phyloP scores from a whole-genome alignment of 30 jellyfish, hydroid and myxozoan species.

The Chironex yamaguchii region DNA sequence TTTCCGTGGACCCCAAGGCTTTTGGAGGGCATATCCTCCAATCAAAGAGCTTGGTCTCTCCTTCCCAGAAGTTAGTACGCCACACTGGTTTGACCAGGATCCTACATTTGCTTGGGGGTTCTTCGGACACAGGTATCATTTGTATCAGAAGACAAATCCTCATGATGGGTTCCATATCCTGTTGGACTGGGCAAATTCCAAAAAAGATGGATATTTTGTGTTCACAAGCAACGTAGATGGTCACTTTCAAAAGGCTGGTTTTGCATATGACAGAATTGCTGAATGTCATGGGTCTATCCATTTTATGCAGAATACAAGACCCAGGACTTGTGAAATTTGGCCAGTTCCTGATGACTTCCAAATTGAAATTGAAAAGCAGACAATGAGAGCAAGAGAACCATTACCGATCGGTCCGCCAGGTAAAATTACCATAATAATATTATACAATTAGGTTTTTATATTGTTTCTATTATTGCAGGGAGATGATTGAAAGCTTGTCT shows the following conservation, averaged over 20 bases:
- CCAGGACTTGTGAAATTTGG: constrained; percentile 62
- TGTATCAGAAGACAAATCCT: constrained; percentile 66
- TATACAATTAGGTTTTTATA: too few species aligned
- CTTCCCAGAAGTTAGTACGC: constrained; percentile 81
- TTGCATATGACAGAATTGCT: constrained; percentile 53
- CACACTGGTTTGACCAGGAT: constrained; percentile 71
- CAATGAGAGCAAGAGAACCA: constrained; percentile 57
- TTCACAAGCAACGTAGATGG: constrained; percentile 89
- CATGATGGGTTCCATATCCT: constrained; percentile 80
- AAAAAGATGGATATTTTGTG: constrained; percentile 56
- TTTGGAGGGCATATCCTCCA: constrained; percentile 92
- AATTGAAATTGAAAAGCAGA: constrained; percentile 46
- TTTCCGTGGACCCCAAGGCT: constrained; percentile 87
- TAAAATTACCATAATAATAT: neutral
- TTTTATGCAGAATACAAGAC: constrained; percentile 35
- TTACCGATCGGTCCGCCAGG: constrained; percentile 92
- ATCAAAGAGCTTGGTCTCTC: constrained; percentile 62
- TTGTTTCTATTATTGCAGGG: neutral
- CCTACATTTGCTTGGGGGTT: constrained; percentile 88
- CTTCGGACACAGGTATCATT: constrained; percentile 73
- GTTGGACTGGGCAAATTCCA: constrained; percentile 59
- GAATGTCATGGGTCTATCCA: constrained; percentile 78
- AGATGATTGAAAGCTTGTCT: too few species aligned
- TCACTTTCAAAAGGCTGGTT: constrained; percentile 84
- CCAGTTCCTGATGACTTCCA: constrained; percentile 51